A percentile compares a stretch with the other conserved stretches of the same genome.
Evolutionary conservation across 2,113 vertebrate genomes (phyloP).

Genomic region (Caranx melampygus): DNA sequence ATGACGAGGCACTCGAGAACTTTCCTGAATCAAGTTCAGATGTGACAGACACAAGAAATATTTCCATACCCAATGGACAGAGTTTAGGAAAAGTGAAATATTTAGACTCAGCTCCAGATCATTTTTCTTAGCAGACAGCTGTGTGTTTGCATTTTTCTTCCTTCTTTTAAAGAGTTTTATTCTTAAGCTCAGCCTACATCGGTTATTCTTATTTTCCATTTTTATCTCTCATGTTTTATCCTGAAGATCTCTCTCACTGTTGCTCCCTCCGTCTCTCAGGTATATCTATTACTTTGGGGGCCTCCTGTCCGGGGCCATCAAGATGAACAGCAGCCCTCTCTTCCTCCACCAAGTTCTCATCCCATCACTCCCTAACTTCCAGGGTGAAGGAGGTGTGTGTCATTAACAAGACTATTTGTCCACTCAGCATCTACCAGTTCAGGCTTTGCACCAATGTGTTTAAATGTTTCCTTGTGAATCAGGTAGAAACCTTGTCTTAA

Average conservation of each 20-base stretch:
- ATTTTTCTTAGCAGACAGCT: neutral
- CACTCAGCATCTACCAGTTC: too few species aligned
- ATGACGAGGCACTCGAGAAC: neutral
- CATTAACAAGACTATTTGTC: too few species aligned
- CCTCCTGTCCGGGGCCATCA: conserved; percentile 91
- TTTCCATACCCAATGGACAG: neutral
- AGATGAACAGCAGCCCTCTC: conserved; percentile 94
- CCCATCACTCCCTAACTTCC: conserved; percentile 89
- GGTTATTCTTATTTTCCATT: conserved; percentile 13
- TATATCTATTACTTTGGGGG: conserved; percentile 94
- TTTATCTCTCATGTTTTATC: neutral
- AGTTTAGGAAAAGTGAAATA: neutral
- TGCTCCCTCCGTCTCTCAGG: conserved; percentile 67
- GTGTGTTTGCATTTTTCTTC: conserved; percentile 10
- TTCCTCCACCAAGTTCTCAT: conserved; percentile 93
- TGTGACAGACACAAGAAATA: neutral
- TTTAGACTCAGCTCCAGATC: neutral
- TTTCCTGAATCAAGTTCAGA: neutral
- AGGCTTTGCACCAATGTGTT: too few species aligned
- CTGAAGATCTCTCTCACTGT: conserved; percentile 6
- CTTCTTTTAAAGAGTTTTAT: conserved; percentile 11
- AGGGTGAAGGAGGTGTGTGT: conserved; percentile 85
- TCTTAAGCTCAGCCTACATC: neutral
- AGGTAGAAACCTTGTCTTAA: too few species aligned
- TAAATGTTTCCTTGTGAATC: too few species aligned